Base-by-base conservation (phyloP, 2,888 invertebrate species). In the Zaprionus lineosus region DNA sequence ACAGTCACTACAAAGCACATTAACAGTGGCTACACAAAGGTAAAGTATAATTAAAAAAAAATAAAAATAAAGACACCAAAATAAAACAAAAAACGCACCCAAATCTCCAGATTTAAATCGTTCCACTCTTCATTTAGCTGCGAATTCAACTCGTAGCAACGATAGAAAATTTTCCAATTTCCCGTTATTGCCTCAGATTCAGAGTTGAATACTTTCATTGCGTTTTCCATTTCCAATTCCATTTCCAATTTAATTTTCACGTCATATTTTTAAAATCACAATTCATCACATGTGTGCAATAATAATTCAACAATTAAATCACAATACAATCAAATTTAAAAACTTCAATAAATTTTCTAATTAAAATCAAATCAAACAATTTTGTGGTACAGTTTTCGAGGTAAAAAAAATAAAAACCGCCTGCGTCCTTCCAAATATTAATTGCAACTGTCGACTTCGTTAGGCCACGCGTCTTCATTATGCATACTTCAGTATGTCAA, bases 111-210 rank as follows among this genome's bases (percentile, higher is more conserved):
- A 47, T 88, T 84, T 0, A 90, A 31, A 2, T 70, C 43, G 1
- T 55, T 47, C 90, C 90, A 90, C 55, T 90, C 90, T 1, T 68
- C 67, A 56, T 88, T 89, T 0, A 89, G 40, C 29, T 89, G 87
- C 2, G 63, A 48, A 39, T 88, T 88, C 14, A 89, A 66, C 4
- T 74, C 58, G 12, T 77, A 77, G 33, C 86, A 83, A 2, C 88
- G 77, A 67, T 86, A 86, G 16, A 88, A 85, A 2, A 56, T 78
- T 19, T 81, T 64, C 84, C 87, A 86, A 24, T 74, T 73, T 14
- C 79, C 84, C 7, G 61, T 56, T 4, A 84, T 79, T 4, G 71
- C n/a, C n/a, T n/a, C n/a, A n/a, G n/a, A n/a, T n/a, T n/a, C n/a
- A n/a, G n/a, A n/a, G n/a, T n/a, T n/a, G n/a, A n/a, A n/a, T n/a